These are phyloP conservation scores for Telmatherina bonti DNA, from an alignment of 2,797 vertebrate genomes.

Conservation along the genomic window DNA sequence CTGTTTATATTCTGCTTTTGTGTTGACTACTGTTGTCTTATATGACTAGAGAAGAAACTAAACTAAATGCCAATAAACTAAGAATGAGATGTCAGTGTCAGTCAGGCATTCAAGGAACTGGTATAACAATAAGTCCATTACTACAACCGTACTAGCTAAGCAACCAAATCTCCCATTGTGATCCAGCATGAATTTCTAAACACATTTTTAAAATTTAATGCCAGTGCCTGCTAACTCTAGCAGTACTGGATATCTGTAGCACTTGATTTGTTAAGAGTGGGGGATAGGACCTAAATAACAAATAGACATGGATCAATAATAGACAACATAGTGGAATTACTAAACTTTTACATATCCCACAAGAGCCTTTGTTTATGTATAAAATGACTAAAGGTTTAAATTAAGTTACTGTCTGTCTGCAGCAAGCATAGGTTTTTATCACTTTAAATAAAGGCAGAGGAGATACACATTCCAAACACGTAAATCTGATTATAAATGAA, in stretches of 20 bases:
- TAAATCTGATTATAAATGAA: not conserved
- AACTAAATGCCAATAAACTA: not conserved
- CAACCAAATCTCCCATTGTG: not conserved
- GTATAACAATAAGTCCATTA: not conserved
- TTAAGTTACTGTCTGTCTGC: not conserved
- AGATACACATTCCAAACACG: not conserved
- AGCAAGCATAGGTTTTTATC: not conserved
- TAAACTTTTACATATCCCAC: too few species aligned
- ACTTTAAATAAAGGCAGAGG: not conserved
- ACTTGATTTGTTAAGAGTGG: not conserved
- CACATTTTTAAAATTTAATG: not conserved
- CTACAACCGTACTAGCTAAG: not conserved
- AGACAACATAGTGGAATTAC: too few species aligned
- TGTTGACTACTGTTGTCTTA: not conserved
- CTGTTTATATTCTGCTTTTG: not conserved
- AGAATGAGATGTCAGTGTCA: constrained; percentile 3
- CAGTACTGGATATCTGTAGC: not conserved
- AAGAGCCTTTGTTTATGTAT: too few species aligned
- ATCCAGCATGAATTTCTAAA: not conserved
- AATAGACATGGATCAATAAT: too few species aligned
- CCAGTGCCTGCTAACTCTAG: not conserved
- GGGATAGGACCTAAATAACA: not conserved
- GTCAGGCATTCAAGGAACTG: constrained; percentile 4
- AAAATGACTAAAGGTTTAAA: not conserved
- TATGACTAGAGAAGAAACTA: not conserved